Percentiles rank a stretch among this genome's conserved stretches.
These are phyloP conservation scores for Lobophora halterata DNA, from an alignment of 2,888 invertebrate genomes.

Conservation along the genomic window DNA sequence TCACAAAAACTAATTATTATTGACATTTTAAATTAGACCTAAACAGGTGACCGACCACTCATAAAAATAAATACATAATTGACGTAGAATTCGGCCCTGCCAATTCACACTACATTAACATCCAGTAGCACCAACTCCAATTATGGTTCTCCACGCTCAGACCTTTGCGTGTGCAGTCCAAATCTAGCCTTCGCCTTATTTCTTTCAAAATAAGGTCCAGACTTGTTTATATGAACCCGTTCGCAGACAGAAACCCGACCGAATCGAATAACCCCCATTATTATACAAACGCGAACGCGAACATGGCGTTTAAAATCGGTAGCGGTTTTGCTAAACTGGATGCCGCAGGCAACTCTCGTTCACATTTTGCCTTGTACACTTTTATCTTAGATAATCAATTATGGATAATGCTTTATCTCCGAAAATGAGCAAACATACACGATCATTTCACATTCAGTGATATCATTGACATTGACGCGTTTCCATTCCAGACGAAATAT, in stretches of 20 bases:
- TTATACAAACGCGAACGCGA: slow-evolving; percentile 20
- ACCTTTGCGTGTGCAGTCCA: slow-evolving; percentile 23
- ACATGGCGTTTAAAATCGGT: slow-evolving; percentile 38
- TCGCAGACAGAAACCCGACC: slow-evolving; percentile 38
- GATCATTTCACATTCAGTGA: neutral
- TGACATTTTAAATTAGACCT: neutral
- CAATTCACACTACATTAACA: slow-evolving; percentile 68
- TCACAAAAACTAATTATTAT: too few species aligned
- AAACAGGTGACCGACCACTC: slow-evolving; percentile 12
- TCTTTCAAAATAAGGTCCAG: slow-evolving; percentile 13
- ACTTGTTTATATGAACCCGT: slow-evolving; percentile 14
- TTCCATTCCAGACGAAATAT: too few species aligned
- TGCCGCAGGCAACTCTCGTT: slow-evolving; percentile 34
- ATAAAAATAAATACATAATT: slow-evolving; percentile 29
- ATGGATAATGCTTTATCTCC: neutral
- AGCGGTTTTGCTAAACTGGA: slow-evolving; percentile 41
- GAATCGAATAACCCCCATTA: slow-evolving; percentile 34
- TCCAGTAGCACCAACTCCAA: slow-evolving; percentile 65
- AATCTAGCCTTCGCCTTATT: slow-evolving; percentile 13
- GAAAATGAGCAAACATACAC: neutral
- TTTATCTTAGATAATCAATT: slow-evolving; percentile 16
- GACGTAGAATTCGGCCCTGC: slow-evolving; percentile 33
- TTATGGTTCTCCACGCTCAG: slow-evolving; percentile 49
- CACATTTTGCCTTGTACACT: slow-evolving; percentile 26
- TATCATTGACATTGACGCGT: slow-evolving; percentile 13